A percentile compares a stretch with the other conserved stretches of the same genome.
Evolutionary conservation across 2,888 invertebrate species (phyloP).

Genomic region (Dorcus hopei): DNA sequence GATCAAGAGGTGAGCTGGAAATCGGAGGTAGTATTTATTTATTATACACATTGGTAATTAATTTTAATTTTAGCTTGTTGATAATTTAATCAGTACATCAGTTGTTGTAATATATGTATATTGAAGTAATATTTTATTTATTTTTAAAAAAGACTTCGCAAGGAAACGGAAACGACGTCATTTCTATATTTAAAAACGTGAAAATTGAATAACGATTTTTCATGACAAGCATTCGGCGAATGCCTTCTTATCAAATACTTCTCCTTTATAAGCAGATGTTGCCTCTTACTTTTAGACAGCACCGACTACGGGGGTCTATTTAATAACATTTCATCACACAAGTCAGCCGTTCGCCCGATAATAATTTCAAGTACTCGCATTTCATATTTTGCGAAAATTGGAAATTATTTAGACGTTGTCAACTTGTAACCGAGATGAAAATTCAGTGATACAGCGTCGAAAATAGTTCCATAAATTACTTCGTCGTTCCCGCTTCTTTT

Average conservation of each 20-base stretch:
- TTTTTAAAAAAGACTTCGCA: too few relatives aligned
- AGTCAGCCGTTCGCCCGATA: slow-evolving; percentile 10
- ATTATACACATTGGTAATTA: too few relatives aligned
- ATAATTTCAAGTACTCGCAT: slow-evolving; percentile 17
- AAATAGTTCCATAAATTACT: slow-evolving; percentile 18
- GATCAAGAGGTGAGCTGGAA: too few relatives aligned
- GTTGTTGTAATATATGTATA: too few relatives aligned
- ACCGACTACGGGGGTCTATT: slow-evolving; percentile 8
- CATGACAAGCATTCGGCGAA: slow-evolving; percentile 11
- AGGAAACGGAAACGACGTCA: too few relatives aligned
- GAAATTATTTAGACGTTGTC: slow-evolving; percentile 21
- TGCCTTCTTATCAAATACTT: slow-evolving; percentile 10
- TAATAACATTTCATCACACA: slow-evolving; percentile 12
- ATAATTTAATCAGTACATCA: too few relatives aligned
- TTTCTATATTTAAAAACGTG: not conserved
- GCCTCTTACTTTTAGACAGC: slow-evolving; percentile 12
- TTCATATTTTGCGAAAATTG: slow-evolving; percentile 24
- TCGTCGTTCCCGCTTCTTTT: slow-evolving; percentile 10
- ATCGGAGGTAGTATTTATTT: too few relatives aligned
- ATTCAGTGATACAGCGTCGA: slow-evolving; percentile 15
- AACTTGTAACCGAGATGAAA: slow-evolving; percentile 15
- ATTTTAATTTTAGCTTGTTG: too few relatives aligned
- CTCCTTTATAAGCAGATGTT: slow-evolving; percentile 12
- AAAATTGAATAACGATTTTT: slow-evolving; percentile 1
- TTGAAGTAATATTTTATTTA: too few relatives aligned